These are phyloP conservation scores for Drosophila helvetica DNA, from an alignment of 2,888 invertebrate genomes.

Conservation along the genomic window DNA sequence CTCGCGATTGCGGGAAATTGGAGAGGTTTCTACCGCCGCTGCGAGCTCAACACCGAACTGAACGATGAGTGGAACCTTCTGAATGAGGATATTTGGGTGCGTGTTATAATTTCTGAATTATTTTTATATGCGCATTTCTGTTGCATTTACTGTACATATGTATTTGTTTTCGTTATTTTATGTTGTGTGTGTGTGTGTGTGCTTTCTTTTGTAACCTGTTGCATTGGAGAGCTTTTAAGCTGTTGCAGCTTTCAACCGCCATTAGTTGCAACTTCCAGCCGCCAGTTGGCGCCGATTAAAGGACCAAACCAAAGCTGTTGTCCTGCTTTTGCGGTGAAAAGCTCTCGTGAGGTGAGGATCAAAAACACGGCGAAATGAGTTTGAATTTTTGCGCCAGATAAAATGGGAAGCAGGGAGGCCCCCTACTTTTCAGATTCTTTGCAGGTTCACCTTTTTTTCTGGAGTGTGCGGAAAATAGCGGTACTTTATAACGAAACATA, in stretches of 20 bases:
- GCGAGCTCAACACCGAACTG: conserved; percentile 74
- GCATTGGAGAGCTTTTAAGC: conserved; percentile 25
- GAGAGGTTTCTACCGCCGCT: conserved; percentile 75
- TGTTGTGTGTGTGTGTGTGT: background rate
- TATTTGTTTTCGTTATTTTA: conserved; percentile 1
- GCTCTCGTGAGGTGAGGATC: background rate
- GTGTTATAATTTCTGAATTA: conserved; percentile 56
- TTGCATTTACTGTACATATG: background rate
- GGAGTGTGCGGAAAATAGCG: no score
- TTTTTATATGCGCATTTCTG: background rate
- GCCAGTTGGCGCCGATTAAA: conserved; percentile 1
- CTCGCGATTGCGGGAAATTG: conserved; percentile 63
- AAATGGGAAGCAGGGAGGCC: no score
- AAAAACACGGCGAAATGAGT: background rate
- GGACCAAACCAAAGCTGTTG: background rate
- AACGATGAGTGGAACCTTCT: conserved; percentile 80
- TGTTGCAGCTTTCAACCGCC: no score
- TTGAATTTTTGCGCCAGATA: background rate
- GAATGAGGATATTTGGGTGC: conserved; percentile 82
- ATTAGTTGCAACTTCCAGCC: no score
- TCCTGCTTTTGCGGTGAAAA: background rate
- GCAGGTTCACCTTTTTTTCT: no score
- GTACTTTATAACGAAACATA: no score
- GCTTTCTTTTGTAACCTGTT: conserved; percentile 18
- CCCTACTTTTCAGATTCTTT: no score